Percentiles rank a stretch among this genome's conserved stretches.
These are phyloP conservation scores for Bubo scandiacus DNA, from an alignment of 2,113 vertebrate genomes.

Conservation along the genomic window DNA sequence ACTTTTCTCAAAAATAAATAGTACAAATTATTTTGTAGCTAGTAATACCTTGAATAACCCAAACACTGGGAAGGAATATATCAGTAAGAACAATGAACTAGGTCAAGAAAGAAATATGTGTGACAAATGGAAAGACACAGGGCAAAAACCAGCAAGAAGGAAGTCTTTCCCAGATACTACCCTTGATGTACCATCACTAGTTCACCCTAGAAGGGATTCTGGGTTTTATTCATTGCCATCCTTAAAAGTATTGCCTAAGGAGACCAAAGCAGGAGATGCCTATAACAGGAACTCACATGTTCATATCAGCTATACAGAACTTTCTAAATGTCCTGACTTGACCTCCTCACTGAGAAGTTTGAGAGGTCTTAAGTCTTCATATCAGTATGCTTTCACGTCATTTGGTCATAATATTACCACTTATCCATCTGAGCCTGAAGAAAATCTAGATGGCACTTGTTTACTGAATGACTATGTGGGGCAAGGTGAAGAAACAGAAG, in stretches of 20 bases:
- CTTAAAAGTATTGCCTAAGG: constrained; percentile 56
- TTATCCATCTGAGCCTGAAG: constrained; percentile 49
- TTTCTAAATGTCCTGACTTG: constrained; percentile 35
- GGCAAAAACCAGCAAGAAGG: constrained; percentile 64
- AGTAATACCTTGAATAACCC: constrained; percentile 49
- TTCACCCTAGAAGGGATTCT: constrained; percentile 63
- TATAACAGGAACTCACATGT: neutral
- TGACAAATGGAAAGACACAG: constrained; percentile 44
- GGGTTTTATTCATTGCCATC: constrained; percentile 71
- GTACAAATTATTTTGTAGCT: neutral
- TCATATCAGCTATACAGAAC: constrained; percentile 32
- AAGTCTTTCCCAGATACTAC: constrained; percentile 75
- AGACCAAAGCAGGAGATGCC: constrained; percentile 39
- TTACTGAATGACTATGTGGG: neutral
- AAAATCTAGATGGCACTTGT: constrained; percentile 24
- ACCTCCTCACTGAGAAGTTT: constrained; percentile 15
- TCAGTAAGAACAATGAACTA: constrained; percentile 46
- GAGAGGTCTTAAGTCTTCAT: constrained; percentile 20
- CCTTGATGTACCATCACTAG: neutral
- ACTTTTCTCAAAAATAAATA: constrained; percentile 21
- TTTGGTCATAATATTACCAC: constrained; percentile 24
- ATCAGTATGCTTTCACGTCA: constrained; percentile 6
- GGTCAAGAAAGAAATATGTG: constrained; percentile 67
- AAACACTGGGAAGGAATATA: constrained; percentile 57
- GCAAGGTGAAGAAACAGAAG: neutral